phyloP scores from a whole-genome alignment of 2,113 vertebrate genomes.

The Gavia stellata region DNA sequence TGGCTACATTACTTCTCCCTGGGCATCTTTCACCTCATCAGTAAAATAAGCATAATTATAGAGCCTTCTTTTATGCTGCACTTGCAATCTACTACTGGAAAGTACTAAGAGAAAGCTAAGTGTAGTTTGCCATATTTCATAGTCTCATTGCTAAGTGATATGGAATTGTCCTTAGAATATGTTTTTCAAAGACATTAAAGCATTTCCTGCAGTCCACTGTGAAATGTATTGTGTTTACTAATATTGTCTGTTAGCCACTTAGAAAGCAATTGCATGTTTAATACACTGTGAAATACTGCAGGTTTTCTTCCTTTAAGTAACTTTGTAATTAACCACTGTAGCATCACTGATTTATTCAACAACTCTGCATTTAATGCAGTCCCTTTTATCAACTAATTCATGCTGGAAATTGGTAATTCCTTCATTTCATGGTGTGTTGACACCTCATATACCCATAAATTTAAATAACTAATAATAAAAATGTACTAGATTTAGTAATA shows the following conservation, averaged over 20 bases:
- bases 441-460: neutral
- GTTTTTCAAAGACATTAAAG: neutral
- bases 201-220: neutral
- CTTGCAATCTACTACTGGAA: neutral
- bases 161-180: neutral
- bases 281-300: neutral
- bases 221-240: neutral
- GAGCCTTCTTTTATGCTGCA: neutral
- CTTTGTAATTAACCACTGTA: constrained; percentile 41
- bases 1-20: neutral
- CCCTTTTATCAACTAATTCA: constrained; percentile 23
- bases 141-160: neutral
- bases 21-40: constrained; percentile 6
- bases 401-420: constrained; percentile 32
- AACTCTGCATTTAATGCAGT: neutral
- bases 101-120: neutral
- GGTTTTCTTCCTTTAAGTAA: constrained; percentile 37
- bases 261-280: neutral
- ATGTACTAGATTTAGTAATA: neutral
- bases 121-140: neutral
- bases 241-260: neutral
- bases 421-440: constrained; percentile 41
- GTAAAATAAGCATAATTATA: neutral
- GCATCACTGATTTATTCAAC: constrained; percentile 35
- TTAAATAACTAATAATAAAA: constrained; percentile 14